Conservation (phyloP, 2,888 invertebrate species). For the Andrena flavipes region DNA sequence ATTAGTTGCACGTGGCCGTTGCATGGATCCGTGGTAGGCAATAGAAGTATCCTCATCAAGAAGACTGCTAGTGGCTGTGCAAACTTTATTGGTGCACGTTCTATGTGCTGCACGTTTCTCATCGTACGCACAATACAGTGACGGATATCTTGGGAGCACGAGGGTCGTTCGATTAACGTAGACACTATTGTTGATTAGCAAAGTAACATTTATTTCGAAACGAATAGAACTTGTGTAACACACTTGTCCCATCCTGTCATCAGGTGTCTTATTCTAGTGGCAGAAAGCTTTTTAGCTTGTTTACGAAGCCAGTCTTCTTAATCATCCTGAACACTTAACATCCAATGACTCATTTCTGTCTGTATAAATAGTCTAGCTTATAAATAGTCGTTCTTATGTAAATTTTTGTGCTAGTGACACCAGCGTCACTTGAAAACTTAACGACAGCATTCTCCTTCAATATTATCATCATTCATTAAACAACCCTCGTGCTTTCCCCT, state of each 20-base stretch:
- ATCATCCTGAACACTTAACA: neutral
- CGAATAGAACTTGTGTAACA: neutral
- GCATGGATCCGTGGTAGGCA: conserved; percentile 65
- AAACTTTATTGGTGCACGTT: conserved; percentile 26
- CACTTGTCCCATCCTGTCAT: neutral
- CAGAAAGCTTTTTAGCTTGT: conserved; percentile 8
- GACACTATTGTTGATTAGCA: neutral
- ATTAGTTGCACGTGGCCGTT: conserved; percentile 71
- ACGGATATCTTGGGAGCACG: neutral
- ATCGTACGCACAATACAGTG: conserved; percentile 11
- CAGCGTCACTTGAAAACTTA: neutral
- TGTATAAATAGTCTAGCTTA: neutral
- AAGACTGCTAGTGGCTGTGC: conserved; percentile 47
- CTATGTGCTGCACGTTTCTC: conserved; percentile 36
- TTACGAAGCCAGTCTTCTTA: conserved; percentile 1
- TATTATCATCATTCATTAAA: neutral
- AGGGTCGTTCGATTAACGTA: neutral
- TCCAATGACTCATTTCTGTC: conserved; percentile 3
- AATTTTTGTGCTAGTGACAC: neutral
- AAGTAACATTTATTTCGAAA: neutral
- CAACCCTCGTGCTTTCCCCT: neutral
- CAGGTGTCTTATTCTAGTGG: neutral
- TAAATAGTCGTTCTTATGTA: neutral
- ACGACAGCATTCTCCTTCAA: neutral
- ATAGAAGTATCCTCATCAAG: conserved; percentile 29